phyloP scores from a whole-genome alignment of 1,140 invertebrate species.

The Bombyx mandarina region DNA sequence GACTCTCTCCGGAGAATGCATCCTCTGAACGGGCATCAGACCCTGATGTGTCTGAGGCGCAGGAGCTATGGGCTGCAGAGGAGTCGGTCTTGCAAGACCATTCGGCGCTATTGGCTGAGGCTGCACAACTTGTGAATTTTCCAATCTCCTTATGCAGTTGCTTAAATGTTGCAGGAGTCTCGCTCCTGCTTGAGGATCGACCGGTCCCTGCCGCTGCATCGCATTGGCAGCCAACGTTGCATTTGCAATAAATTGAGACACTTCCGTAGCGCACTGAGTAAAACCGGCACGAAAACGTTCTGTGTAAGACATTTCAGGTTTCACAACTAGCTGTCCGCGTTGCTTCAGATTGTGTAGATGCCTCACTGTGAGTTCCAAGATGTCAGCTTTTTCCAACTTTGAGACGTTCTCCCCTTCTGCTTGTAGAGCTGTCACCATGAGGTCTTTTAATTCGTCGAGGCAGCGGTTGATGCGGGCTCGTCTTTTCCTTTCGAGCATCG shows the following conservation, averaged over 20 bases:
- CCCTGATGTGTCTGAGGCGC: conserved; percentile 64
- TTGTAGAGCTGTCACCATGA: conserved; percentile 90
- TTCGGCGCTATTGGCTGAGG: conserved; percentile 44
- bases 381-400: conserved; percentile 97
- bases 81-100: conserved; percentile 48
- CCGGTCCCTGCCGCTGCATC: conserved; percentile 72
- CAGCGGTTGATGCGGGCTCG: conserved; percentile 94
- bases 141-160: conserved; percentile 77
- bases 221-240: conserved; percentile 84
- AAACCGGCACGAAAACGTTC: conserved; percentile 89
- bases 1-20: conserved; percentile 41
- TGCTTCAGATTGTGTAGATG: conserved; percentile 83
- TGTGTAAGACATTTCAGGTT: conserved; percentile 78
- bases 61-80: conserved; percentile 74
- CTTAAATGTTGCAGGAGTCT: conserved; percentile 89
- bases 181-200: conserved; percentile 87
- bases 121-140: conserved; percentile 45
- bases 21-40: conserved; percentile 38
- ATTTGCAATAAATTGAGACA: conserved; percentile 78
- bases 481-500: conserved; percentile 93
- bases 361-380: conserved; percentile 93
- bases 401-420: conserved; percentile 91
- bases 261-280: conserved; percentile 92
- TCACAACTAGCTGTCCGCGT: conserved; percentile 77
- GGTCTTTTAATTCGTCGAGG: conserved; percentile 91